Evolutionary conservation across 2,113 vertebrate species (phyloP), one percentile per base, ranked within the genome.

Genomic region (Tragulus kanchil): DNA sequence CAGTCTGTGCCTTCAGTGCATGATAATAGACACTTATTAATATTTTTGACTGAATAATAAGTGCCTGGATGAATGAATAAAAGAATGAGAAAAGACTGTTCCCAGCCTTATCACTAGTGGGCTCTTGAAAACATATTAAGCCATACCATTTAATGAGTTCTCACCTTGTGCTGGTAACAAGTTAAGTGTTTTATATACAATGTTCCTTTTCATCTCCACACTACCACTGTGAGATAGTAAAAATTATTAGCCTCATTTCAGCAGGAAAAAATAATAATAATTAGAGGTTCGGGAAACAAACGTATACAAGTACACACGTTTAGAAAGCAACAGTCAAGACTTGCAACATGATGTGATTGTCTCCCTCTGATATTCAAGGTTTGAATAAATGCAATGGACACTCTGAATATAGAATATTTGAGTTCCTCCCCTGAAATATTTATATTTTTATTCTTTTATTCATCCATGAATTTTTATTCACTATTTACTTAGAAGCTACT

Each of bases 201-300:
- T 45, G 8, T 52, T 94, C 9, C 23, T 95, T 96, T 85, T 93
- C 65, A 52, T 90, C 58, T 78, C 85, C 85, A 85, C 59, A 65
- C 69, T 54, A 90, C 50, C 45, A 69, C 62, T 87, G 62, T 77
- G 79, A 92, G 54, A 88, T 15, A 81, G 14, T 73, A 79, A 89
- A 89, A 92, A 81, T 90, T 81, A 95, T 81, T 95, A 96, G 75
- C 19, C 62, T 56, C 42, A 81, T 92, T 92, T 94, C 78, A 69
- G 25, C 52, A 91, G 83, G 58, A 73, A 90, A 82, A 67, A 77
- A 62, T 36, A 36, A 61, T 42, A 88, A 42, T 85, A 83, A 92
- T 89, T 42, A 92, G 52, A 65, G 6, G 14, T 26, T 90, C 4
- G 10, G 13, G 26, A 95, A 95, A 95, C 2, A 71, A 59, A 73